Conservation (phyloP, 2,888 invertebrate species). For the Amblyjoppa fuscipennis region DNA sequence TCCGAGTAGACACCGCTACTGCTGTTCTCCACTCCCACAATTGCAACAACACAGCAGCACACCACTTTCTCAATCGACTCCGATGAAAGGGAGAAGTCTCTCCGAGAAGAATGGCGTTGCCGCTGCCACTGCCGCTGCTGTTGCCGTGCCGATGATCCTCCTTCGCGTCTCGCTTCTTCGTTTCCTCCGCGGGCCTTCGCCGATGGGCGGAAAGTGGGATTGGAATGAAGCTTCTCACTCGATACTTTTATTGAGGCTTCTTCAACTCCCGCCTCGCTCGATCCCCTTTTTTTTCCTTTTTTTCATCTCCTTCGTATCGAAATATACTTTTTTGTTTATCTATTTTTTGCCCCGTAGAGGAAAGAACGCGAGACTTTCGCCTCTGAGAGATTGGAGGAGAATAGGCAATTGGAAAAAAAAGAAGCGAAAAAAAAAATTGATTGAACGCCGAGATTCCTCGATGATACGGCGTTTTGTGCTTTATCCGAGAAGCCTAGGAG, state of each 20-base stretch:
- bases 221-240: constrained; percentile 51
- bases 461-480: constrained; percentile 5
- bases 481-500: constrained; percentile 1
- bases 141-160: constrained; percentile 21
- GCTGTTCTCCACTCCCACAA: constrained; percentile 18
- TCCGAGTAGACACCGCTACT: not conserved
- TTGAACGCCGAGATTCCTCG: constrained; percentile 28
- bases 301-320: not conserved
- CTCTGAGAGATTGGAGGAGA: constrained; percentile 40
- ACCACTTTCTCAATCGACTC: constrained; percentile 61
- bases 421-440: not conserved
- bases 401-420: constrained; percentile 4
- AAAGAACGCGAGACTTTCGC: constrained; percentile 10
- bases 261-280: constrained; percentile 6
- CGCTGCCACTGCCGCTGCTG: not conserved
- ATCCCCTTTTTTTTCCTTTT: not conserved
- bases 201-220: constrained; percentile 50
- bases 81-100: constrained; percentile 53
- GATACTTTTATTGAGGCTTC: constrained; percentile 50
- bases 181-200: not conserved
- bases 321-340: constrained; percentile 14
- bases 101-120: constrained; percentile 38
- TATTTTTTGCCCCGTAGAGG: constrained; percentile 4
- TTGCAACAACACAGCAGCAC: constrained; percentile 18
- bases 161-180: constrained; percentile 29